phyloP scores from a whole-genome alignment of 2,113 vertebrate species.

The Lamprologus sp. region DNA sequence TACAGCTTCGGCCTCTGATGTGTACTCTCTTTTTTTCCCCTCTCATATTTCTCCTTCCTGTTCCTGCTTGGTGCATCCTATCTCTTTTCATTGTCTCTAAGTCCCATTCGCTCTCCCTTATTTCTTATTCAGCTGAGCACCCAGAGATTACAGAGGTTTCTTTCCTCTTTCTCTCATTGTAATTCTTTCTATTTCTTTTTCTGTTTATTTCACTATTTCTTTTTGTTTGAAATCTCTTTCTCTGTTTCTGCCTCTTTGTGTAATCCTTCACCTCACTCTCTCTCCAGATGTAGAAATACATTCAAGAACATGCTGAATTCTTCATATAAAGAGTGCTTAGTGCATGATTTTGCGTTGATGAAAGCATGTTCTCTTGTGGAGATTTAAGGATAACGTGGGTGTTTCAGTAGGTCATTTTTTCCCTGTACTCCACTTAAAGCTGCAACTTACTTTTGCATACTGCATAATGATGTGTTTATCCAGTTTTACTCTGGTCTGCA shows the following conservation, averaged over 20 bases:
- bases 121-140: slow-evolving; percentile 13
- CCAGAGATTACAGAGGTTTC: background rate
- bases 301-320: background rate
- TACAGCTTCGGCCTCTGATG: background rate
- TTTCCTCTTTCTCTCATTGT: background rate
- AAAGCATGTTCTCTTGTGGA: background rate
- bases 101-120: background rate
- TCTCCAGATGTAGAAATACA: background rate
- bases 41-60: background rate
- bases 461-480: background rate
- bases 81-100: background rate
- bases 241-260: background rate
- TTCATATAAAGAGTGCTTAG: background rate
- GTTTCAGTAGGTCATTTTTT: background rate
- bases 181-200: background rate
- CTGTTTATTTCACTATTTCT: background rate
- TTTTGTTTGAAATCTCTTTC: background rate
- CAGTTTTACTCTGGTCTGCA: background rate
- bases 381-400: background rate
- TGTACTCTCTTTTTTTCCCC: background rate
- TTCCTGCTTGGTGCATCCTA: background rate
- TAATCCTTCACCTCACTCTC: background rate
- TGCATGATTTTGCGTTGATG: background rate
- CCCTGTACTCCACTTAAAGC: background rate
- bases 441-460: background rate